These are phyloP conservation scores for Sphaerodactylus townsendi DNA, from an alignment of 2,113 vertebrate species.

Conservation along the genomic window DNA sequence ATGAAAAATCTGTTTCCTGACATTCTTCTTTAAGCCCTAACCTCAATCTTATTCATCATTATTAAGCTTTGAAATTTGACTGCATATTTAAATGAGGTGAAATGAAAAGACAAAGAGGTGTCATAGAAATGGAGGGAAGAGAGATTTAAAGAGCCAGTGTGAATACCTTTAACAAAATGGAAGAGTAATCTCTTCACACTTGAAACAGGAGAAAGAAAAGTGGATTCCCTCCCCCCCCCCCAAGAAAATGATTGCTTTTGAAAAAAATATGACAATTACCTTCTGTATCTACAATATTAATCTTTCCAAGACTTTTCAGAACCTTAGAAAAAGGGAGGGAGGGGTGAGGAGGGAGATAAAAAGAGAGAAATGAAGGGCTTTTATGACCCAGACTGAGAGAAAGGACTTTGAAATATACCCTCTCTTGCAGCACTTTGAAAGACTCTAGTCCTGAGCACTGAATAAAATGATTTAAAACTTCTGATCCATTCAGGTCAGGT, in stretches of 20 bases:
- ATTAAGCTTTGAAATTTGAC: conserved; percentile 74
- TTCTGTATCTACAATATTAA: conserved; percentile 33
- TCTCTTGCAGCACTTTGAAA: neutral
- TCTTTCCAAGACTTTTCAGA: conserved; percentile 58
- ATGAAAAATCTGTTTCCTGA: conserved; percentile 78
- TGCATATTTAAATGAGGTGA: conserved; percentile 77
- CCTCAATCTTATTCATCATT: conserved; percentile 79
- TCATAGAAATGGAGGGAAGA: conserved; percentile 1
- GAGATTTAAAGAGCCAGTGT: conserved; percentile 66
- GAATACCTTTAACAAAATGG: conserved; percentile 45
- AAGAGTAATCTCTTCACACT: conserved; percentile 47
- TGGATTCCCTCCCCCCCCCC: neutral
- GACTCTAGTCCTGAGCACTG: neutral
- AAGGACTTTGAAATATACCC: conserved; percentile 44
- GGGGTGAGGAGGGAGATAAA: conserved; percentile 25
- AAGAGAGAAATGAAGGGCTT: conserved; percentile 56
- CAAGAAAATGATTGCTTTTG: neutral
- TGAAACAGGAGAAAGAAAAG: conserved; percentile 24
- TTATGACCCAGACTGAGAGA: conserved; percentile 35
- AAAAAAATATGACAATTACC: conserved; percentile 42
- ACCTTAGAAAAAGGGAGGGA: conserved; percentile 25
- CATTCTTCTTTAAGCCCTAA: conserved; percentile 76
- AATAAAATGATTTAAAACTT: neutral
- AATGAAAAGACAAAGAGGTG: conserved; percentile 63
- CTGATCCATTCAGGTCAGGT: too few relatives aligned